A percentile compares a stretch with the other conserved stretches of the same genome.
phyloP scores from a whole-genome alignment of 2,888 invertebrate genomes.

The Mythimna vitellina region DNA sequence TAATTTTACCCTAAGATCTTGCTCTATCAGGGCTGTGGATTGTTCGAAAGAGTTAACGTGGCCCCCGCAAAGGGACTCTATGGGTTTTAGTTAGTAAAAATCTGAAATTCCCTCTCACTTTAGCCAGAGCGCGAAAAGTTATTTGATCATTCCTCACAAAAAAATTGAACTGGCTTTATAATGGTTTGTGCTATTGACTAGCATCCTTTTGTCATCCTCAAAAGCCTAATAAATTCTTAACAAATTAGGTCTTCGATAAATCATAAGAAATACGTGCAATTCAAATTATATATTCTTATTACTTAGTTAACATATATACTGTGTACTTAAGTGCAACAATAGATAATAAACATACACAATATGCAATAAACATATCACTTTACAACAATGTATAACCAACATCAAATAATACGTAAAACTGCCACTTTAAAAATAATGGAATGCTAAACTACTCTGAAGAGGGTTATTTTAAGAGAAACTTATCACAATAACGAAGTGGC shows the following conservation, averaged over 20 bases:
- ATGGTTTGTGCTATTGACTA: background rate
- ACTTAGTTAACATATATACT: conserved; percentile 42
- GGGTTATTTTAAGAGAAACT: conserved; percentile 35
- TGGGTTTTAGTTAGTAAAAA: too few relatives aligned
- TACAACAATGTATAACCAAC: conserved; percentile 48
- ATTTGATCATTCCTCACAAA: too few relatives aligned
- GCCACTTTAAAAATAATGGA: conserved; percentile 44
- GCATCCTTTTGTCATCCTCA: background rate
- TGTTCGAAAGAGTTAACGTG: too few relatives aligned
- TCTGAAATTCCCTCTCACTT: too few relatives aligned
- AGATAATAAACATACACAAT: conserved; percentile 52
- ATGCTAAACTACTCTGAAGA: conserved; percentile 43
- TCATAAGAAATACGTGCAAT: conserved; percentile 40
- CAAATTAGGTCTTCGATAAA: conserved; percentile 30
- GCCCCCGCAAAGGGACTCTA: too few relatives aligned
- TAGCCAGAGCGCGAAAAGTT: too few relatives aligned
- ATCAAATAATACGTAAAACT: conserved; percentile 46
- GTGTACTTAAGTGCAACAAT: conserved; percentile 52
- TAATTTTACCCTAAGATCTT: too few relatives aligned
- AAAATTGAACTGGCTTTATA: background rate
- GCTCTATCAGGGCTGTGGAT: too few relatives aligned
- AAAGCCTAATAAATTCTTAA: background rate
- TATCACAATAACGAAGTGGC: conserved; percentile 46
- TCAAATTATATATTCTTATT: conserved; percentile 52
- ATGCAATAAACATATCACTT: conserved; percentile 51